Evolutionary conservation across 35 echinoderm and acorn worm genomes (phyloP).

Genomic region (Ptychodera flava): DNA sequence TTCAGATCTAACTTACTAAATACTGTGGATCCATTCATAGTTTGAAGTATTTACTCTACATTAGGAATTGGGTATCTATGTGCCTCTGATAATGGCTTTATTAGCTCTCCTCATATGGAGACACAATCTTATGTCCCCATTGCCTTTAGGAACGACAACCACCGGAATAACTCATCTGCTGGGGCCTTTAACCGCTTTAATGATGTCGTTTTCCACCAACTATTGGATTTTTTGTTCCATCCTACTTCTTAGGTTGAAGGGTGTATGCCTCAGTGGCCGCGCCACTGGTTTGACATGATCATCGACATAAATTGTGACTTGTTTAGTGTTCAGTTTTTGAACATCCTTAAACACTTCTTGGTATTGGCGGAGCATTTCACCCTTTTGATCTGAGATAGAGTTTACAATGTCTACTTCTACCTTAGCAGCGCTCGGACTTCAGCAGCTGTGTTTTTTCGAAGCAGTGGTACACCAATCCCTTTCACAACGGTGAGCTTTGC

Average conservation of each 20-base stretch:
- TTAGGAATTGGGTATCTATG: constrained; percentile 41
- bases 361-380: constrained; percentile 16
- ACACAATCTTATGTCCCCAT: too few relatives aligned
- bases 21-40: too few relatives aligned
- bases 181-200: constrained; percentile 13
- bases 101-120: constrained; percentile 47
- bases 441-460: not conserved
- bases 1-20: too few relatives aligned
- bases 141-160: constrained; percentile 22
- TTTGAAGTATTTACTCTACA: constrained; percentile 27
- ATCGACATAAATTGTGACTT: constrained; percentile 48
- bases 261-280: too few relatives aligned
- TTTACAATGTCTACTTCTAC: constrained; percentile 2
- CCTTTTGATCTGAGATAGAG: too few relatives aligned
- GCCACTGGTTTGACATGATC: too few relatives aligned
- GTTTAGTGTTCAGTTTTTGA: constrained; percentile 42
- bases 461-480: not conserved
- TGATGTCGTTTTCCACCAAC: constrained; percentile 23
- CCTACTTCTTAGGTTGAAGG: too few relatives aligned
- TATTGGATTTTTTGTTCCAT: constrained; percentile 40
- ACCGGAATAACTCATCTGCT: constrained; percentile 8
- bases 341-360: constrained; percentile 34
- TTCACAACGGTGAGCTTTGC: constrained; percentile 11
- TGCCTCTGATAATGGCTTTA: constrained; percentile 39
- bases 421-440: constrained; percentile 4